These are phyloP conservation scores for Sebastes nivosus DNA, from an alignment of 2,797 vertebrate genomes.

Conservation along the genomic window DNA sequence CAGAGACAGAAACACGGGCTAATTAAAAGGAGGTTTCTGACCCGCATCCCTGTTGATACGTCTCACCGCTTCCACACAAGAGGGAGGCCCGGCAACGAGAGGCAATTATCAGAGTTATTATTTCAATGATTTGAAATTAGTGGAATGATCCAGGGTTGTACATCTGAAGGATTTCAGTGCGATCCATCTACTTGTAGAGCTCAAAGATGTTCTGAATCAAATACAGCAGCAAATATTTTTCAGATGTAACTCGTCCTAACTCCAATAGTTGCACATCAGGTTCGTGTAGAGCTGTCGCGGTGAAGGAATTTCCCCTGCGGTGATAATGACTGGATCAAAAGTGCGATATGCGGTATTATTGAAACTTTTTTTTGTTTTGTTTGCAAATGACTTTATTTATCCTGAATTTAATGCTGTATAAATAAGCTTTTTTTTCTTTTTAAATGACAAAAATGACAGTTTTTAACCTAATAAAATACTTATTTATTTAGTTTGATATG, in stretches of 20 bases:
- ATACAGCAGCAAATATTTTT: background rate
- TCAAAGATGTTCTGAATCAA: background rate
- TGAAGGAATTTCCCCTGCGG: too few relatives aligned
- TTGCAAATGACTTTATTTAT: too few relatives aligned
- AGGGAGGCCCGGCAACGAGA: background rate
- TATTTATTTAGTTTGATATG: too few relatives aligned
- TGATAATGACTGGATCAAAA: too few relatives aligned
- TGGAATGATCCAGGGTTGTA: background rate
- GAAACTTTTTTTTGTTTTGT: too few relatives aligned
- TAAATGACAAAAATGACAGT: too few relatives aligned
- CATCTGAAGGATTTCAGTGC: background rate
- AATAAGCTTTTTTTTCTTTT: too few relatives aligned
- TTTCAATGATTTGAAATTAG: background rate
- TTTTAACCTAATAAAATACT: too few relatives aligned
- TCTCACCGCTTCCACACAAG: background rate
- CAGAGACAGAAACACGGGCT: background rate
- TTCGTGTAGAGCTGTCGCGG: too few relatives aligned
- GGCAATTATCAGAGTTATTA: background rate
- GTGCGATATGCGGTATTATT: too few relatives aligned
- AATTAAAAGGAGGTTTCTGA: constrained; percentile 32
- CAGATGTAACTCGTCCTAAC: background rate
- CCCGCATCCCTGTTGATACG: background rate
- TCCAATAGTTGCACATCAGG: background rate
- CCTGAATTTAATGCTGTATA: too few relatives aligned
- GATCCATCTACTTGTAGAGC: background rate